phyloP scores from a whole-genome alignment of 2,888 invertebrate species.

The Steromphala cineraria region DNA sequence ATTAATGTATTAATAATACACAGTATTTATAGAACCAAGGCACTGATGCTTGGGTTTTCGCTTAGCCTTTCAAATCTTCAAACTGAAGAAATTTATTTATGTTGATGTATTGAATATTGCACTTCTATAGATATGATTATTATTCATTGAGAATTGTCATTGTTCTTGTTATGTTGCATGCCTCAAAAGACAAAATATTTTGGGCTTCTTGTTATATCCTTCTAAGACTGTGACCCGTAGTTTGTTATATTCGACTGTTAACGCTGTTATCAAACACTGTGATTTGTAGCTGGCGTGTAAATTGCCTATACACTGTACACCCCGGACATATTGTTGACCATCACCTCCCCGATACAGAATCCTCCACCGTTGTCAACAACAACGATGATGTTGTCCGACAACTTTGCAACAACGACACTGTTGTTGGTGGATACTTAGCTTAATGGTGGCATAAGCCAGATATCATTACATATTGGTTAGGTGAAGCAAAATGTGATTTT shows the following conservation, averaged over 20 bases:
- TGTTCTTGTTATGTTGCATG: constrained; percentile 20
- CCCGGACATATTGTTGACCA: not conserved
- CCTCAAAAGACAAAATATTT: constrained; percentile 16
- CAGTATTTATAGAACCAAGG: not conserved
- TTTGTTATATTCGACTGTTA: not conserved
- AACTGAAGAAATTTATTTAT: constrained; percentile 11
- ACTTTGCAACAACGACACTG: too few relatives aligned
- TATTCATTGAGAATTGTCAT: not conserved
- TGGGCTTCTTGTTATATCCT: constrained; percentile 20
- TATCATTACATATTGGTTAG: too few relatives aligned
- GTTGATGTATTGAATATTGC: constrained; percentile 20
- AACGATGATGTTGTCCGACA: too few relatives aligned
- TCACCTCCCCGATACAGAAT: not conserved
- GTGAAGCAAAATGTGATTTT: too few relatives aligned
- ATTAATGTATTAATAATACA: constrained; percentile 8
- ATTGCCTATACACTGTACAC: not conserved
- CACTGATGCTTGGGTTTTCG: not conserved
- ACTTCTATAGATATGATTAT: not conserved
- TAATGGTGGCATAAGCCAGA: too few relatives aligned
- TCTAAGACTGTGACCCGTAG: not conserved
- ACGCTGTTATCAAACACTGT: not conserved
- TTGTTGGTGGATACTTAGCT: too few relatives aligned
- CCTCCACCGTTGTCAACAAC: too few relatives aligned
- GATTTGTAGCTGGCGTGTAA: not conserved
- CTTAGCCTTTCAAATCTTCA: not conserved